These are phyloP conservation scores for Chaenogobius annularis DNA, from an alignment of 2,113 vertebrate species.

Conservation along the genomic window DNA sequence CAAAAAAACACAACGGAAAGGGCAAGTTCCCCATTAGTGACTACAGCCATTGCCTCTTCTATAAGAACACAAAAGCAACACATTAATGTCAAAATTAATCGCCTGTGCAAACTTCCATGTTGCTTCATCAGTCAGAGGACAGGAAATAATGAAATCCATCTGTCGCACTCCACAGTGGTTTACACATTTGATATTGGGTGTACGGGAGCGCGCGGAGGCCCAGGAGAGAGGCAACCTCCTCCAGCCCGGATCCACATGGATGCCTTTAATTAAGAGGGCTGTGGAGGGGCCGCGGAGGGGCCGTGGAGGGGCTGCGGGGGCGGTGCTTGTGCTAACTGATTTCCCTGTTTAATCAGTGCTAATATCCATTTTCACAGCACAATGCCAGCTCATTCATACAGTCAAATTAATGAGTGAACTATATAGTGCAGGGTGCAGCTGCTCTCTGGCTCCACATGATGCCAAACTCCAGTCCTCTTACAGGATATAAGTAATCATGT, in stretches of 20 bases:
- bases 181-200: constrained; percentile 71
- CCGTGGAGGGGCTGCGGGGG: constrained; percentile 63
- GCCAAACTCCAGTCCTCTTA: constrained; percentile 19
- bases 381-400: constrained; percentile 62
- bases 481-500: constrained; percentile 50
- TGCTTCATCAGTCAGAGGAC: constrained; percentile 65
- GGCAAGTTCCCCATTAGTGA: not conserved
- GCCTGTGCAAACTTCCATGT: constrained; percentile 57
- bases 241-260: constrained; percentile 88
- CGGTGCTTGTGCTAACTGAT: constrained; percentile 89
- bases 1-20: not conserved
- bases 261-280: constrained; percentile 95
- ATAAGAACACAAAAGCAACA: constrained; percentile 21
- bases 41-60: not conserved
- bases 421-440: constrained; percentile 43
- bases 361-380: constrained; percentile 73
- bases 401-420: constrained; percentile 66
- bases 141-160: constrained; percentile 74
- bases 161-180: constrained; percentile 68
- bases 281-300: constrained; percentile 76
- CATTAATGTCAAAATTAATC: constrained; percentile 68
- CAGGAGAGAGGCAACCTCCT: constrained; percentile 78
- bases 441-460: not conserved
- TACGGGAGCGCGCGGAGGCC: constrained; percentile 58
- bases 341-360: constrained; percentile 87